A percentile compares a stretch with the other conserved stretches of the same genome.
These are phyloP conservation scores for Adelosebastes latens DNA, from an alignment of 2,797 vertebrate species.

Conservation along the genomic window DNA sequence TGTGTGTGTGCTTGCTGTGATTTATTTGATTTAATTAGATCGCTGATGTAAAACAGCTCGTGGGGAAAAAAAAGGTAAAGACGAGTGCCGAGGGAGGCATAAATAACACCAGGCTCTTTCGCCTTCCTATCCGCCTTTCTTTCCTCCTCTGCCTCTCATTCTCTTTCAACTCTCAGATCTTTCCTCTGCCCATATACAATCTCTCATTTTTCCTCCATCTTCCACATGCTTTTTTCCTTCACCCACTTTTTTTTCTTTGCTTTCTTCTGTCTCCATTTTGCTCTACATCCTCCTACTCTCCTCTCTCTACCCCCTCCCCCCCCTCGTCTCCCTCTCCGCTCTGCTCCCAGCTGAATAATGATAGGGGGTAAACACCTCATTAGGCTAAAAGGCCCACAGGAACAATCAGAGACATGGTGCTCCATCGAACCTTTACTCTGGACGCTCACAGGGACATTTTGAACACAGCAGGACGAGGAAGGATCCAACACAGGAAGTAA, in stretches of 20 bases:
- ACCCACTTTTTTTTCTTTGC: background rate
- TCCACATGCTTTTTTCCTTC: background rate
- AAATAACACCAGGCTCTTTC: slow-evolving; percentile 85
- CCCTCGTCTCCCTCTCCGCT: slow-evolving; percentile 16
- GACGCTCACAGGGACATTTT: slow-evolving; percentile 39
- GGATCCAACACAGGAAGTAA: slow-evolving; percentile 5
- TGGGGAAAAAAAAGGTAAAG: slow-evolving; percentile 88
- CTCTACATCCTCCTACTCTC: slow-evolving; percentile 4
- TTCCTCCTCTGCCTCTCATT: slow-evolving; percentile 40
- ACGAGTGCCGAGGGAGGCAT: slow-evolving; percentile 85
- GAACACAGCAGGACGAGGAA: slow-evolving; percentile 39
- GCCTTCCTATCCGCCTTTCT: slow-evolving; percentile 28
- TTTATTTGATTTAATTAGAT: slow-evolving; percentile 96
- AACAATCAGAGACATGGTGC: slow-evolving; percentile 82
- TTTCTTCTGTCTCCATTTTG: slow-evolving; percentile 32
- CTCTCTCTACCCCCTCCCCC: background rate
- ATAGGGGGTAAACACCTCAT: slow-evolving; percentile 92
- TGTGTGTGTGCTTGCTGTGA: slow-evolving; percentile 58
- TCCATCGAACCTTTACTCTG: slow-evolving; percentile 68
- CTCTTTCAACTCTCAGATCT: slow-evolving; percentile 45
- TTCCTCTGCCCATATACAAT: slow-evolving; percentile 23
- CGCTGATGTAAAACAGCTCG: slow-evolving; percentile 91
- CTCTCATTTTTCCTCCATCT: slow-evolving; percentile 30
- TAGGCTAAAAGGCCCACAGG: slow-evolving; percentile 95
- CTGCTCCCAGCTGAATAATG: slow-evolving; percentile 87